Percentiles rank a stretch among this genome's conserved stretches.
Evolutionary conservation across 2,888 invertebrate species (phyloP).

Genomic region (Physocephala rufipes): DNA sequence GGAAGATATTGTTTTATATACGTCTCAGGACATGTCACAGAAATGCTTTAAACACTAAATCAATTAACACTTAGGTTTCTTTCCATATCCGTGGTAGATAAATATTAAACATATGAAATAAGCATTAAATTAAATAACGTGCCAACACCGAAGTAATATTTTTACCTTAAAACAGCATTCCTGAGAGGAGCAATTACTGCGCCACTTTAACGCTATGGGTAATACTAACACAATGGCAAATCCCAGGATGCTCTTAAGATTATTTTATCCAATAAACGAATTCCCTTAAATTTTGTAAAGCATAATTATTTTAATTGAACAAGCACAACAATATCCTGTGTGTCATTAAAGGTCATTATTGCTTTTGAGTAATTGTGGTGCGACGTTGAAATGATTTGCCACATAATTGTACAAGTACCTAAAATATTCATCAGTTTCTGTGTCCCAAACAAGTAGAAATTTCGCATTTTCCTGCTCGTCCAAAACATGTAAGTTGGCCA

Average conservation of each 20-base stretch:
- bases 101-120: too few species aligned
- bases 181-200: constrained; percentile 39
- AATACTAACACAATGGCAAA: constrained; percentile 35
- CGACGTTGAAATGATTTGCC: not conserved
- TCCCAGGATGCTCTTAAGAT: constrained; percentile 42
- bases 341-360: constrained; percentile 3
- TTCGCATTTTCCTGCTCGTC: constrained; percentile 41
- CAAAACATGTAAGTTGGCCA: not conserved
- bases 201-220: constrained; percentile 41
- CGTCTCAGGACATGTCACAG: too few species aligned
- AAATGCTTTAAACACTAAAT: too few species aligned
- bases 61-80: too few species aligned
- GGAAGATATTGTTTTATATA: too few species aligned
- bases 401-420: constrained; percentile 18
- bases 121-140: too few species aligned
- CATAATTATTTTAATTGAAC: not conserved
- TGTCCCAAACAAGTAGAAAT: constrained; percentile 40
- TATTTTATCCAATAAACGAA: constrained; percentile 33
- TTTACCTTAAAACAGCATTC: constrained; percentile 42
- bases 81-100: too few species aligned
- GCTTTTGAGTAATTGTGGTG: constrained; percentile 11
- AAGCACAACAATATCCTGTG: not conserved
- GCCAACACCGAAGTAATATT: too few species aligned
- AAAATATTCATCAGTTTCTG: constrained; percentile 35
- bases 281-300: constrained; percentile 29